Conservation (phyloP, 2,113 vertebrate genomes). For the Stigmatopora argus region DNA sequence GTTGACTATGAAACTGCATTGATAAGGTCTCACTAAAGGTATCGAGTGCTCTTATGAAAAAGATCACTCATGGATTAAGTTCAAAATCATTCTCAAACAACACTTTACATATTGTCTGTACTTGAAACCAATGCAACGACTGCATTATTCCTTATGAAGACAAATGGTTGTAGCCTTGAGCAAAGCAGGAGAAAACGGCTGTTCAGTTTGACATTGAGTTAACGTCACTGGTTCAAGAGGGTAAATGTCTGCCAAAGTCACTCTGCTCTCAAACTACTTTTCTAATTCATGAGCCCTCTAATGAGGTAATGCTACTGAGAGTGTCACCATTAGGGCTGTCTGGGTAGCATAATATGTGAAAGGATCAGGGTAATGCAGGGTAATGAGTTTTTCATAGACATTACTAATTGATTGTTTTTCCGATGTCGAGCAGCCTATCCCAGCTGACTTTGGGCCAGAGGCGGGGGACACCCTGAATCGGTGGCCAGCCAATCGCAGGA, state of each 20-base stretch:
- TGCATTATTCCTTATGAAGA: conserved; percentile 33
- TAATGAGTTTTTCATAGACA: conserved; percentile 8
- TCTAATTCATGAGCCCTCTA: conserved; percentile 37
- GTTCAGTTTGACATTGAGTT: conserved; percentile 32
- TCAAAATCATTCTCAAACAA: conserved; percentile 40
- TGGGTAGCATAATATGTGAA: conserved; percentile 1
- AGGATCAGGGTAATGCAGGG: conserved; percentile 12
- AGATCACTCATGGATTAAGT: conserved; percentile 14
- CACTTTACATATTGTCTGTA: conserved; percentile 43
- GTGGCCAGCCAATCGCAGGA: too few relatives aligned
- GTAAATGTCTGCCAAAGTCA: conserved; percentile 29
- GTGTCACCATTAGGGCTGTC: conserved; percentile 22
- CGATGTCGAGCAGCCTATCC: background rate
- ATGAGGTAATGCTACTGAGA: conserved; percentile 27
- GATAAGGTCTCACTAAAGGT: conserved; percentile 28
- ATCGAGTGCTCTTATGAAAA: background rate
- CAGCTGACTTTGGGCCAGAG: too few relatives aligned
- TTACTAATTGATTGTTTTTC: background rate
- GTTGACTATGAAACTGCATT: conserved; percentile 21
- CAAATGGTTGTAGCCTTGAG: conserved; percentile 33
- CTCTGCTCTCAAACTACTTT: conserved; percentile 18
- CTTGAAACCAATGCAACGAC: conserved; percentile 27
- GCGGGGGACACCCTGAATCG: too few relatives aligned
- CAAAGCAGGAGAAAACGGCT: conserved; percentile 28
- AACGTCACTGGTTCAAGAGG: conserved; percentile 39